Evolutionary conservation across 2,797 vertebrate genomes (phyloP).

Genomic region (Bryconaethiops microstoma): DNA sequence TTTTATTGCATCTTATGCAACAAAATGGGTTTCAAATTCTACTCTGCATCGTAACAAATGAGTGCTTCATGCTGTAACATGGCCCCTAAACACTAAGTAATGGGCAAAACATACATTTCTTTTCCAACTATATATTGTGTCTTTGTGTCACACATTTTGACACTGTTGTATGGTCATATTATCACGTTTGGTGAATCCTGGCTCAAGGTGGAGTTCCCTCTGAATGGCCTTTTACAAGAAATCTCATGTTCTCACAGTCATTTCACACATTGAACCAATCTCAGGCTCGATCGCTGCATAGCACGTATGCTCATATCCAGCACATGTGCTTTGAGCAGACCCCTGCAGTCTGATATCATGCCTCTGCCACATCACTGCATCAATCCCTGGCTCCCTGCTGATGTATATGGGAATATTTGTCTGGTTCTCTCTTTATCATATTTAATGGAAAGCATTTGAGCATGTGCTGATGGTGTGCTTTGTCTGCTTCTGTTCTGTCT

Average conservation of each 20-base stretch:
- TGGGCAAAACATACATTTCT: not conserved
- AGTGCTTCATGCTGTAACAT: not conserved
- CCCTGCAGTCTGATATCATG: conserved; percentile 36
- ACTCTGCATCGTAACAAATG: not conserved
- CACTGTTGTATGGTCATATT: conserved; percentile 10
- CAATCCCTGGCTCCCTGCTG: conserved; percentile 34
- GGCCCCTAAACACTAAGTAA: not conserved
- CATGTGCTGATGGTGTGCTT: conserved; percentile 23
- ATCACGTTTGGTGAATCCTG: conserved; percentile 35
- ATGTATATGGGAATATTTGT: conserved; percentile 35
- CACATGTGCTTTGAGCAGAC: conserved; percentile 31
- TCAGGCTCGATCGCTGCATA: conserved; percentile 29
- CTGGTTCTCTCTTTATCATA: conserved; percentile 28
- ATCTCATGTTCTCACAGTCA: conserved; percentile 35
- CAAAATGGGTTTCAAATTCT: not conserved
- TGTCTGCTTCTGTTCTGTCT: conserved; percentile 20
- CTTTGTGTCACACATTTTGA: conserved; percentile 1
- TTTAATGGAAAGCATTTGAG: conserved; percentile 37
- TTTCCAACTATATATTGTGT: not conserved
- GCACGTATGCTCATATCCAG: conserved; percentile 26
- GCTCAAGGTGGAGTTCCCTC: conserved; percentile 25
- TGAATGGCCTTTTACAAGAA: conserved; percentile 29
- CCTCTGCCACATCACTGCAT: conserved; percentile 22
- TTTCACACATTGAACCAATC: conserved; percentile 40
- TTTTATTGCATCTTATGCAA: not conserved